phyloP scores from a whole-genome alignment of 2,797 vertebrate species.

The Pelodytes ibericus region DNA sequence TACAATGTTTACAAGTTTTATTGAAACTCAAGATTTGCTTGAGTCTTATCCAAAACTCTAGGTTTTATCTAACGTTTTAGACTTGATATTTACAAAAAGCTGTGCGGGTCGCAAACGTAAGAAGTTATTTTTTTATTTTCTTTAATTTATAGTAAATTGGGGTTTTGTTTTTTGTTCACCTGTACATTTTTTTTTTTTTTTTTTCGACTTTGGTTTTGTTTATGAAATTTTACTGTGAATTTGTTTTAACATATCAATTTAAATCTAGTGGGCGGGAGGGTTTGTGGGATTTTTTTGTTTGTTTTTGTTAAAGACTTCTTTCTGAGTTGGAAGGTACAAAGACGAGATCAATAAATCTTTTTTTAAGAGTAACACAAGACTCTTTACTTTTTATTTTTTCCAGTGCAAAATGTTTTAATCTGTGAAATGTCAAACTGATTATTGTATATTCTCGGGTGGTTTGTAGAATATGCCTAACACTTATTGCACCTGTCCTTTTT shows the following conservation, averaged over 20 bases:
- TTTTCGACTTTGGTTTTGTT: conserved; percentile 72
- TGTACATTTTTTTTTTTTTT: conserved; percentile 85
- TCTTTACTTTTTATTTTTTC: conserved; percentile 31
- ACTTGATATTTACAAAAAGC: conserved; percentile 66
- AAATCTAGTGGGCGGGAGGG: conserved; percentile 57
- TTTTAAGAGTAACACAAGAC: conserved; percentile 64
- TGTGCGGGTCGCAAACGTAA: conserved; percentile 88
- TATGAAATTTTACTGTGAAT: conserved; percentile 83
- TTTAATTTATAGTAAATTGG: conserved; percentile 90
- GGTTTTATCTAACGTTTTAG: conserved; percentile 61
- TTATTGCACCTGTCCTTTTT: too few relatives aligned
- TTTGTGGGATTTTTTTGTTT: conserved; percentile 60
- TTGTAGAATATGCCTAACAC: too few relatives aligned
- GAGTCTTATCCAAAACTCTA: conserved; percentile 77
- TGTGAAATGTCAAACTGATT: too few relatives aligned
- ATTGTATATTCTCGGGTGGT: too few relatives aligned
- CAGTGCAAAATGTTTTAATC: too few relatives aligned
- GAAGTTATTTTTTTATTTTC: conserved; percentile 35
- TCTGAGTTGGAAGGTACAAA: conserved; percentile 59
- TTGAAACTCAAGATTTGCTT: conserved; percentile 74
- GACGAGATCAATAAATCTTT: conserved; percentile 72
- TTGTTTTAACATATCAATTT: conserved; percentile 76
- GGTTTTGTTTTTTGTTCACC: conserved; percentile 66
- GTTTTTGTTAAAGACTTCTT: conserved; percentile 61
- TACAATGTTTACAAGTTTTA: conserved; percentile 85